phyloP scores from a whole-genome alignment of 2,797 vertebrate genomes.

The Phoxinus dragarum region DNA sequence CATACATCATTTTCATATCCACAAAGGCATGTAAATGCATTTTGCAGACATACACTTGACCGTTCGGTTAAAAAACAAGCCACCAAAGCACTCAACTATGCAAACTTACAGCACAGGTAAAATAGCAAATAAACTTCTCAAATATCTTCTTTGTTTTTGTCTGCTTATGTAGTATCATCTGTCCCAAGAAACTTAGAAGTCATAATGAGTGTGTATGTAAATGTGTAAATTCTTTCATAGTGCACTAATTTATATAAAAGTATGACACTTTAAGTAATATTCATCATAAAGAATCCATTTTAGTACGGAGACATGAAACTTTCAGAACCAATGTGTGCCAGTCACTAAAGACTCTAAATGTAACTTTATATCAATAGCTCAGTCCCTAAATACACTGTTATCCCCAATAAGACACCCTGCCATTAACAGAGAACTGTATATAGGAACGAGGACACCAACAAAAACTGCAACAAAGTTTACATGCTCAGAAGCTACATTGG shows the following conservation, averaged over 20 bases:
- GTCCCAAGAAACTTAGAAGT: neutral
- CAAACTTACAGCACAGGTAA: neutral
- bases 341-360: constrained; percentile 13
- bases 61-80: neutral
- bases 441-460: constrained; percentile 7
- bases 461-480: constrained; percentile 15
- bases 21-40: constrained; percentile 32
- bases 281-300: neutral
- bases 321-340: constrained; percentile 21
- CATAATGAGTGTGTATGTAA: neutral
- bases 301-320: neutral
- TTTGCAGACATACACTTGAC: constrained; percentile 42
- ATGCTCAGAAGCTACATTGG: neutral
- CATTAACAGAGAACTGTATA: constrained; percentile 28
- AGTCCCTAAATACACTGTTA: constrained; percentile 41
- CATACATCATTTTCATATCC: constrained; percentile 20
- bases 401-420: constrained; percentile 4
- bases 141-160: neutral
- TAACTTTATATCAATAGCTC: constrained; percentile 41
- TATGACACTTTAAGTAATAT: neutral
- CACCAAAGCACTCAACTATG: neutral
- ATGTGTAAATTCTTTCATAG: neutral
- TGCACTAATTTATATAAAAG: neutral
- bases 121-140: neutral
- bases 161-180: neutral